A percentile compares a stretch with the other conserved stretches of the same genome.
These are phyloP conservation scores for Ridgeia piscesae DNA, from an alignment of 1,140 invertebrate genomes.

Conservation along the genomic window DNA sequence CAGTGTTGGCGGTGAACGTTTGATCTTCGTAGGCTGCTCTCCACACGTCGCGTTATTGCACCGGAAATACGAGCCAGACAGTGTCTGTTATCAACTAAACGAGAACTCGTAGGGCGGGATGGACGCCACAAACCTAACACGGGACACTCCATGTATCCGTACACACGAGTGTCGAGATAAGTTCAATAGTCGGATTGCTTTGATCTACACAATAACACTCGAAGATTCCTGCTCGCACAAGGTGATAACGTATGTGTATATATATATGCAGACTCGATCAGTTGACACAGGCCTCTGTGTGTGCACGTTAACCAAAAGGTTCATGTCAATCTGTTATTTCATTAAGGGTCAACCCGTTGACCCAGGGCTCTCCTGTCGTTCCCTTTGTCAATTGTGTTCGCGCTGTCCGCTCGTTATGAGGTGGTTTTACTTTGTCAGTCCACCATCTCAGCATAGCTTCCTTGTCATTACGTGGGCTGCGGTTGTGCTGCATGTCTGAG, in stretches of 20 bases:
- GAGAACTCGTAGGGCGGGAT: neutral
- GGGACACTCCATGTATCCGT: neutral
- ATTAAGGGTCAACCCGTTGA: no score
- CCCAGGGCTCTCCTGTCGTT: no score
- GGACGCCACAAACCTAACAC: neutral
- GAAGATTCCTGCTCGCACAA: neutral
- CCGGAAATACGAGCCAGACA: neutral
- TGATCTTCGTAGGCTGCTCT: neutral
- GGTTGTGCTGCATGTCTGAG: no score
- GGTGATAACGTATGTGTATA: neutral
- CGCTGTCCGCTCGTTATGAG: no score
- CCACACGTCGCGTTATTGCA: neutral
- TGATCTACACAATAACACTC: neutral
- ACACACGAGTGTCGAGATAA: neutral
- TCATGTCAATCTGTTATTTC: no score
- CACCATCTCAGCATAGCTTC: no score
- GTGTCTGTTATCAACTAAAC: neutral
- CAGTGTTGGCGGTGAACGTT: neutral
- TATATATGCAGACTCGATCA: neutral
- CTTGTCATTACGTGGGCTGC: no score
- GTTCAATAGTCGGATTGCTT: neutral
- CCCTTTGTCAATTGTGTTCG: no score
- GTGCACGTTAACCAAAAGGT: no score
- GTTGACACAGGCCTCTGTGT: no score
- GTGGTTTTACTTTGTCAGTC: no score